Conservation (phyloP, 2,113 vertebrate genomes). For the Centropus unirufus region DNA sequence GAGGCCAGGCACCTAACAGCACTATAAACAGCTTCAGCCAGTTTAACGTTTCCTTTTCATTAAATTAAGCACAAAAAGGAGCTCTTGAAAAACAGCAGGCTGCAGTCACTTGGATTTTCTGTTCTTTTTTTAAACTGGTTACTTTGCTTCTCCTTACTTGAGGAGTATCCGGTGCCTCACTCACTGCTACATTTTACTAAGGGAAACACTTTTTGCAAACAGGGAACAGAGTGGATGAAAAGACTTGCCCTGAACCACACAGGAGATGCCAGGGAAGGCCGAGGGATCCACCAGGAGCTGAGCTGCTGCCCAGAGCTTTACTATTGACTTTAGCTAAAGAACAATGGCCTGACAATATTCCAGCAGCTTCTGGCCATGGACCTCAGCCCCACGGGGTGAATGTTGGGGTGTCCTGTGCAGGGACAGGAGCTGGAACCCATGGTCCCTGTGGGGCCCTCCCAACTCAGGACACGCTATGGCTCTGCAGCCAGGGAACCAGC, state of each 20-base stretch:
- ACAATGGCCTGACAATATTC: no score
- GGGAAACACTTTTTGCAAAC: background rate
- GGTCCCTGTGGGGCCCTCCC: no score
- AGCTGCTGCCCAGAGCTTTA: background rate
- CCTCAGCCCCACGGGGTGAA: no score
- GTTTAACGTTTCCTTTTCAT: background rate
- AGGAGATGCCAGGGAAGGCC: background rate
- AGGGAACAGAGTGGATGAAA: background rate
- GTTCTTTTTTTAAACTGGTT: background rate
- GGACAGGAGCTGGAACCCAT: no score
- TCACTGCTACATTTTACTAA: background rate
- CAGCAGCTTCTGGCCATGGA: no score
- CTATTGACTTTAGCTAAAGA: background rate
- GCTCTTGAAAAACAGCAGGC: background rate
- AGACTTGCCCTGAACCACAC: background rate
- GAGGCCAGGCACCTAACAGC: background rate
- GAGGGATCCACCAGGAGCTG: background rate
- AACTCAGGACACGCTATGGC: no score
- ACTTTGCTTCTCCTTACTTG: background rate
- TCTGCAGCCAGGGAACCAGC: background rate
- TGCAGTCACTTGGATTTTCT: background rate
- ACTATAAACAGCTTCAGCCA: no score
- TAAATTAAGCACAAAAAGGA: background rate
- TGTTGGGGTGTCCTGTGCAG: no score
- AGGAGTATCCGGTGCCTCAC: background rate